These are phyloP conservation scores for Mugil cephalus DNA, from an alignment of 2,113 vertebrate species.

Conservation along the genomic window DNA sequence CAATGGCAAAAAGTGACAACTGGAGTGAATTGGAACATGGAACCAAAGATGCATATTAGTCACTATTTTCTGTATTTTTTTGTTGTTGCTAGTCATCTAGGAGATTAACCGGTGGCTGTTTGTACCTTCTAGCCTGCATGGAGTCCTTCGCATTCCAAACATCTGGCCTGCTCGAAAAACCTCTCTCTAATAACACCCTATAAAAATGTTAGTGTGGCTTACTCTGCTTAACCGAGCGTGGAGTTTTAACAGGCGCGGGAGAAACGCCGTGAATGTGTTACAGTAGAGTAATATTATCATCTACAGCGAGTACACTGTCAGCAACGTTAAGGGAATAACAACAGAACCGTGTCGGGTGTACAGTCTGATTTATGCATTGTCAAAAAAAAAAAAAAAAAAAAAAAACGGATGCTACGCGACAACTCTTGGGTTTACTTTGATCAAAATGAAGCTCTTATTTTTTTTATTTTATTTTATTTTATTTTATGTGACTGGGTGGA, in stretches of 20 bases:
- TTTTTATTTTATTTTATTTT: conserved; percentile 42
- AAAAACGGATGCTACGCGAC: conserved; percentile 24
- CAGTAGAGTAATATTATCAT: conserved; percentile 65
- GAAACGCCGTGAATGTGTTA: neutral
- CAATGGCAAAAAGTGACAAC: conserved; percentile 63
- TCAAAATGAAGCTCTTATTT: conserved; percentile 54
- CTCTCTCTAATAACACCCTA: conserved; percentile 5
- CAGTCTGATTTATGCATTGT: conserved; percentile 86
- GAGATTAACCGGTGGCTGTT: conserved; percentile 62
- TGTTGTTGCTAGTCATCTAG: conserved; percentile 69
- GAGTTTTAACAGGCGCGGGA: conserved; percentile 8
- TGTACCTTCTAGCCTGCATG: conserved; percentile 34
- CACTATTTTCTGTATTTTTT: conserved; percentile 69
- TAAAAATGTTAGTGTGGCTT: conserved; percentile 40
- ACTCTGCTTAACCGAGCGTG: conserved; percentile 16
- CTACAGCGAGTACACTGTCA: conserved; percentile 60
- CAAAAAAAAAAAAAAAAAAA: too few species aligned
- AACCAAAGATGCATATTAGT: conserved; percentile 79
- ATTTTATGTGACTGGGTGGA: conserved; percentile 78
- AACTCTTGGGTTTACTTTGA: conserved; percentile 40
- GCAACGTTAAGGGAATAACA: conserved; percentile 83
- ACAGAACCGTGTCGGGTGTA: conserved; percentile 78
- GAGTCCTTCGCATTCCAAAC: conserved; percentile 77
- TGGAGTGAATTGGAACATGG: conserved; percentile 75
- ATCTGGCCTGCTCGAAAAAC: conserved; percentile 44